These are phyloP conservation scores for Apostichopus japonicus DNA, from an alignment of 35 echinoderm and acorn worm species.

Conservation along the genomic window DNA sequence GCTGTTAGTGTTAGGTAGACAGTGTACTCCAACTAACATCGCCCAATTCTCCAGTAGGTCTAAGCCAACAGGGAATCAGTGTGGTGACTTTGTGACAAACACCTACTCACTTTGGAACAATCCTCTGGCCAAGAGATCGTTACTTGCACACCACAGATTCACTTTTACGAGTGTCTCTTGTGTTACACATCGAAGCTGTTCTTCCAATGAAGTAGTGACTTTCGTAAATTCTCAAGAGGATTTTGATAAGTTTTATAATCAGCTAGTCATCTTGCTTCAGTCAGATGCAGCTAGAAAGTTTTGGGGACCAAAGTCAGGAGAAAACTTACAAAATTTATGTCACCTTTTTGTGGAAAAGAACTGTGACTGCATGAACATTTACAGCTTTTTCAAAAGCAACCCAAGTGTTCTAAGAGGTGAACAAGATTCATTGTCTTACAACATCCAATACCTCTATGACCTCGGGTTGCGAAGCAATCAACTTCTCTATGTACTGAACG, in stretches of 20 bases:
- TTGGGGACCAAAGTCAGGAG: conserved; percentile 24
- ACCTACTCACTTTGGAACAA: background rate
- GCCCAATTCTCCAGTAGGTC: no score
- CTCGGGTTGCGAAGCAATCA: conserved; percentile 52
- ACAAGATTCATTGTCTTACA: background rate
- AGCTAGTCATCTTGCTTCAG: conserved; percentile 8
- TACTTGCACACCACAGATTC: background rate
- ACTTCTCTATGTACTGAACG: conserved; percentile 53
- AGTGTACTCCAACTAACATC: no score
- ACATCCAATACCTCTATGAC: conserved; percentile 42
- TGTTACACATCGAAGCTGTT: background rate
- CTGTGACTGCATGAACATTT: conserved; percentile 62
- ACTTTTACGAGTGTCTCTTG: background rate
- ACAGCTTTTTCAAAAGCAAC: conserved; percentile 51
- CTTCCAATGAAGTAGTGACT: conserved; percentile 12
- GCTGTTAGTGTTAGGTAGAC: no score
- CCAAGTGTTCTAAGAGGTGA: conserved; percentile 33
- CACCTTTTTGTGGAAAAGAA: conserved; percentile 16
- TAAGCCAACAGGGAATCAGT: no score
- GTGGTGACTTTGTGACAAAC: no score
- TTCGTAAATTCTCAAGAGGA: conserved; percentile 43
- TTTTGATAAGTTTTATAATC: conserved; percentile 23
- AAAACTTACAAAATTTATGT: background rate
- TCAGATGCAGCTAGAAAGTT: conserved; percentile 4
- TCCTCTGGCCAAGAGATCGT: background rate